Percentiles rank a stretch among this genome's conserved stretches.
phyloP scores from a whole-genome alignment of 2,888 invertebrate genomes.

The Andricus quercusramuli region DNA sequence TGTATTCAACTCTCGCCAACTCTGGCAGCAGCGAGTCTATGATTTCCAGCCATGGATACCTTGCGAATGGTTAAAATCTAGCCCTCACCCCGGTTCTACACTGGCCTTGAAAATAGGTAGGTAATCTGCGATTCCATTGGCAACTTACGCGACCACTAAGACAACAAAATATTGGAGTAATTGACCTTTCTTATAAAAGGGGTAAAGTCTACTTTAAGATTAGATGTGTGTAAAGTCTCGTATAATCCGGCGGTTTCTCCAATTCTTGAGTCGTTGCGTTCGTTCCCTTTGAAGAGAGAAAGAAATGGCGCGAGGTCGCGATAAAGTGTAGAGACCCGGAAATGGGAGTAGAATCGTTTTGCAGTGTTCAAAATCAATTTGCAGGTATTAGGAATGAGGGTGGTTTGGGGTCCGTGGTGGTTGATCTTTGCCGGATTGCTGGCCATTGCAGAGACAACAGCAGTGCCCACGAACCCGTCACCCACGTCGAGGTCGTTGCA shows the following conservation, averaged over 20 bases:
- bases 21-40: conserved; percentile 12
- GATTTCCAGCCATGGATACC: conserved; percentile 32
- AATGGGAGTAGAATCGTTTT: conserved; percentile 44
- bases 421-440: conserved; percentile 57
- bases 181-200: background rate
- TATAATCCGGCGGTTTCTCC: background rate
- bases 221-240: background rate
- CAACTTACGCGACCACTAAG: background rate
- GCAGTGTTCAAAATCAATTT: conserved; percentile 50
- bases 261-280: background rate
- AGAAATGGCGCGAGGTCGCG: conserved; percentile 35
- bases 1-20: conserved; percentile 9
- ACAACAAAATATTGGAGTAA: conserved; percentile 2
- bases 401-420: conserved; percentile 61
- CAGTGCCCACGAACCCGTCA: conserved; percentile 43
- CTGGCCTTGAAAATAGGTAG: conserved; percentile 39
- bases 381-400: conserved; percentile 72
- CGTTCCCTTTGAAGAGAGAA: background rate
- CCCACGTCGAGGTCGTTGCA: conserved; percentile 43
- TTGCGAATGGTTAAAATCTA: conserved; percentile 44
- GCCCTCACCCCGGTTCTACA: conserved; percentile 12
- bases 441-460: conserved; percentile 46
- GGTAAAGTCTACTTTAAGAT: background rate
- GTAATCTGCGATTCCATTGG: background rate
- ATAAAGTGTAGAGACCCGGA: conserved; percentile 20